phyloP scores from a whole-genome alignment of 1,140 invertebrate genomes.

The Olivierus martensii region DNA sequence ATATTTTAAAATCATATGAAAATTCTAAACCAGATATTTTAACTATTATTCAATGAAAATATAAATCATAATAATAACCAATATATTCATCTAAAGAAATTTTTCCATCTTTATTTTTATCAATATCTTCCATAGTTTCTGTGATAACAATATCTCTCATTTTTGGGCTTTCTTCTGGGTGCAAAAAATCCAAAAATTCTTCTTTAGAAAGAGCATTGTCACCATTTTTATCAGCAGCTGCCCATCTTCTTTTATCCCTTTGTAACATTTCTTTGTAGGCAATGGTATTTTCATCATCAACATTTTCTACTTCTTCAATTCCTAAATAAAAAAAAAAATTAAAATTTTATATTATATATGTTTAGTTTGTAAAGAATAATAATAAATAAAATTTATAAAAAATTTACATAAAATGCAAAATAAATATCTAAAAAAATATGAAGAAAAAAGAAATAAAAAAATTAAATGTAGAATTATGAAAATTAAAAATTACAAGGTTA shows the following conservation, averaged over 20 bases:
- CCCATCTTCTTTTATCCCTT: slow-evolving; percentile 70
- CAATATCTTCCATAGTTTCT: slow-evolving; percentile 96
- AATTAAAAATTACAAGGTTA: too few relatives aligned
- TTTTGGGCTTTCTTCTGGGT: slow-evolving; percentile 85
- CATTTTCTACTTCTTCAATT: background rate
- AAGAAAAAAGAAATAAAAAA: too few relatives aligned
- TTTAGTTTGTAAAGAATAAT: too few relatives aligned
- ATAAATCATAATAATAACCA: slow-evolving; percentile 22
- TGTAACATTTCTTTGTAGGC: slow-evolving; percentile 66
- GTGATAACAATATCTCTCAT: slow-evolving; percentile 84
- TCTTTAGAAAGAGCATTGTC: slow-evolving; percentile 62
- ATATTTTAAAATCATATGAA: too few relatives aligned
- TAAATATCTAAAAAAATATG: too few relatives aligned
- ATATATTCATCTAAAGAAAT: slow-evolving; percentile 52
- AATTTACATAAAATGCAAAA: too few relatives aligned
- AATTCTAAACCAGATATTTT: too few relatives aligned
- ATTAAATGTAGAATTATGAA: too few relatives aligned
- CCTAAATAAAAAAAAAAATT: too few relatives aligned
- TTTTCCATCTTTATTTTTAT: slow-evolving; percentile 82
- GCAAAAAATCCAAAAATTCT: slow-evolving; percentile 83
- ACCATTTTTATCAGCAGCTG: slow-evolving; percentile 48
- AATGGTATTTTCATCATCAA: slow-evolving; percentile 16
- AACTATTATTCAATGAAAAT: too few relatives aligned
- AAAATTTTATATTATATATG: too few relatives aligned
- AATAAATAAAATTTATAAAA: too few relatives aligned